Evolutionary conservation across 1,140 invertebrate species (phyloP).

Genomic region (Hypothenemus hampei): DNA sequence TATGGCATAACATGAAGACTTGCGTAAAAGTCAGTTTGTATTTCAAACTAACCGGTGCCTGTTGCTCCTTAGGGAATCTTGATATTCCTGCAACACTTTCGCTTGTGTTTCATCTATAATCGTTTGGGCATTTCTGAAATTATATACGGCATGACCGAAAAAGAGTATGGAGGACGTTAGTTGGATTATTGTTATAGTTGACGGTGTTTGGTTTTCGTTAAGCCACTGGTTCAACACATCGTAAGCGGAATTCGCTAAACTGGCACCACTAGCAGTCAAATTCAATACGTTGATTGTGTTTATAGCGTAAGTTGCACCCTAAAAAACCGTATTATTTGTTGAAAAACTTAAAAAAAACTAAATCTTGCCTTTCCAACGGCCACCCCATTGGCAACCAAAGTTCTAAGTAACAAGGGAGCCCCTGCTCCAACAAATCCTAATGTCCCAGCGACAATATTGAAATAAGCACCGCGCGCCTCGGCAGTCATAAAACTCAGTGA

Average conservation of each 20-base stretch:
- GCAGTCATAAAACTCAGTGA: conserved; percentile 38
- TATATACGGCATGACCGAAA: conserved; percentile 44
- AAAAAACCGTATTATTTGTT: too few relatives aligned
- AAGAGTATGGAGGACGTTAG: conserved; percentile 44
- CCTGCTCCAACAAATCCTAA: conserved; percentile 42
- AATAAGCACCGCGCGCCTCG: conserved; percentile 43
- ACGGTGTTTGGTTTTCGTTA: conserved; percentile 31
- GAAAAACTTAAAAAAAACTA: too few relatives aligned
- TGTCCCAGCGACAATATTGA: conserved; percentile 42
- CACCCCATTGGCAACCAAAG: conserved; percentile 29
- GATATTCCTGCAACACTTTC: conserved; percentile 29
- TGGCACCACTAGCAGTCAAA: conserved; percentile 31
- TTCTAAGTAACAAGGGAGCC: conserved; percentile 30
- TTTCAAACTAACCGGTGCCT: conserved; percentile 33
- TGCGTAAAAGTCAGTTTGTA: too few relatives aligned
- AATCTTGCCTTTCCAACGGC: conserved; percentile 33
- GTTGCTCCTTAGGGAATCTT: conserved; percentile 39
- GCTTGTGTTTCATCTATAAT: conserved; percentile 44
- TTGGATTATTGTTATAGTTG: conserved; percentile 40
- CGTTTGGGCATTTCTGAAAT: conserved; percentile 37
- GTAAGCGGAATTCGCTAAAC: conserved; percentile 36
- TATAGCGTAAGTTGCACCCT: conserved; percentile 30
- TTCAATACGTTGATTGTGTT: conserved; percentile 38
- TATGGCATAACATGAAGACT: too few relatives aligned
- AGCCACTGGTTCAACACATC: conserved; percentile 33